Base-by-base conservation (phyloP, 2,113 vertebrate genomes). In the Willisornis vidua region DNA sequence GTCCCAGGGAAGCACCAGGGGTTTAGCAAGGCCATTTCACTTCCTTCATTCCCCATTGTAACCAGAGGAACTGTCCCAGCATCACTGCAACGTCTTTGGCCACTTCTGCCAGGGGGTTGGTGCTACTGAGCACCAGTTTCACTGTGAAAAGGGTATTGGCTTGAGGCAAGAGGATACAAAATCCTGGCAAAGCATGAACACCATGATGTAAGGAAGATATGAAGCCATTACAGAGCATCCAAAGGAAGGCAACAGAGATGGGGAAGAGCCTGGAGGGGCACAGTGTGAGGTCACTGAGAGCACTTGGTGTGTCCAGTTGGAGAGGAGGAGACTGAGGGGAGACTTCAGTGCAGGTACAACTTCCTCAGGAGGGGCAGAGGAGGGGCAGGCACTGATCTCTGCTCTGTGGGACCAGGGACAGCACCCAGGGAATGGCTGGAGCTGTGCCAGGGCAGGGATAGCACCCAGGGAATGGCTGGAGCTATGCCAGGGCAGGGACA, bases 21-120 rank as follows among this genome's bases (percentile, higher is more conserved):
- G 73, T 73, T 89, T 52, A 26, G 37, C 2, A 3, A 67, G 31
- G 19, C 22, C 17, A 4, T 8, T 6, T 16, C 7, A 0, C 49
- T 52, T 61, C 59, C 35, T 35, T 65, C 41, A 26, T 57, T 58
- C 43, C 41, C 19, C 1, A 0, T 8, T n/a, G 52, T 51, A 55
- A 59, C 43, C 6, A 1, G 9, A 74, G 41, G 14, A 85, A 23
- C 49, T 4, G 2, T 26, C 26, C 24, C 73, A 31, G 12, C 26
- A 46, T 4, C 0, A 0, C 0, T 73, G 20, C 23, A 33, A 55
- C 33, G 10, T 8, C 55, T 41, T 62, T 26, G 55, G 16, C 22
- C 68, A 61, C 12, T 72, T 37, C 43, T 86, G 22, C 41, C 31
- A 17, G 15, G 19, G 7, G 0, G 0, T 3, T 67, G 65, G 17